These are phyloP conservation scores for Rhombomys opimus DNA, from an alignment of 2,113 vertebrate species.

Conservation along the genomic window DNA sequence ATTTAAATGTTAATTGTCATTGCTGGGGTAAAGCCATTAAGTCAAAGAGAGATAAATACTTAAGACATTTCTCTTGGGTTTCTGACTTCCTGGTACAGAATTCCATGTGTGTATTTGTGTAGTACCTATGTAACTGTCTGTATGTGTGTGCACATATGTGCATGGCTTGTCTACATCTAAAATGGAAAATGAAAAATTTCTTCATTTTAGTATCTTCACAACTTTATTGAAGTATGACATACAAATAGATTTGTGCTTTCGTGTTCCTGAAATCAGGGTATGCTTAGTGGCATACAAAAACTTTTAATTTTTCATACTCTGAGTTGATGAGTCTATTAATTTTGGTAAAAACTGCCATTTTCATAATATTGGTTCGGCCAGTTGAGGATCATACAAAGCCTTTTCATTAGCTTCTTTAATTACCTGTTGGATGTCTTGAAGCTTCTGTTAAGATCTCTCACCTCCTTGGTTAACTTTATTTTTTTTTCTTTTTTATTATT, in stretches of 20 bases:
- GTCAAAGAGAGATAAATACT: neutral
- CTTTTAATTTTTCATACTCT: neutral
- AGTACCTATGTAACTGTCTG: neutral
- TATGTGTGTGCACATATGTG: neutral
- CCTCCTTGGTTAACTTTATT: neutral
- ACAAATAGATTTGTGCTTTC: neutral
- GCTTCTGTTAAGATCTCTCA: neutral
- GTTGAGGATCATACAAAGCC: too few relatives aligned
- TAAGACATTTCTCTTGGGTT: neutral
- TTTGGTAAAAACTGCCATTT: neutral
- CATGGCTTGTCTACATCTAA: neutral
- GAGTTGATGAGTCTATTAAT: neutral
- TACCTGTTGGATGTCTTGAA: neutral
- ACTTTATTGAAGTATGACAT: neutral
- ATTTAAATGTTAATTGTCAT: neutral
- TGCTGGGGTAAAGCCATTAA: conserved; percentile 1
- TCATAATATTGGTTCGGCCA: neutral
- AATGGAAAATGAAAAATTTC: neutral
- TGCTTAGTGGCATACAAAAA: neutral
- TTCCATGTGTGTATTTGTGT: neutral
- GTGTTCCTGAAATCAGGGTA: neutral
- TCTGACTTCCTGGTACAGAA: neutral
- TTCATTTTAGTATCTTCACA: neutral
- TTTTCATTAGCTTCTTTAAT: neutral
- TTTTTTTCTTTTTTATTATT: too few relatives aligned